phyloP scores from a whole-genome alignment of 2,113 vertebrate genomes.

The Sceloporus undulatus region DNA sequence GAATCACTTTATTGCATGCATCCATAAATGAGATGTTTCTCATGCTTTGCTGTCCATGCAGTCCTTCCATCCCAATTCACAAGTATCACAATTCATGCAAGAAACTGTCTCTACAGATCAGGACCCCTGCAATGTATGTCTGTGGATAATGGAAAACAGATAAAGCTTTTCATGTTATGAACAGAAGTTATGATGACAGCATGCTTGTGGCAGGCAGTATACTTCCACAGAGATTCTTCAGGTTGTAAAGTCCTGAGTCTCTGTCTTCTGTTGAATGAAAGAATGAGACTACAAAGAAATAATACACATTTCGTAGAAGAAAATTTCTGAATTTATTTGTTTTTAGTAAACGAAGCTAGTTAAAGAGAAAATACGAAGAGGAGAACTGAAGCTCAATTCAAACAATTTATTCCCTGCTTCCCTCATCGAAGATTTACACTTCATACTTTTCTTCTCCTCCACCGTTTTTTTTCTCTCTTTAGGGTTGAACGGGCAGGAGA shows the following conservation, averaged over 20 bases:
- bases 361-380: constrained; percentile 43
- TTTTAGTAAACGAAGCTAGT: constrained; percentile 8
- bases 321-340: background rate
- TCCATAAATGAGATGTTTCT: background rate
- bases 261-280: background rate
- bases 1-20: background rate
- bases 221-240: background rate
- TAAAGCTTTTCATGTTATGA: background rate
- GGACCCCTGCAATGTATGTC: background rate
- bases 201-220: background rate
- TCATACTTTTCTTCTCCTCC: constrained; percentile 51
- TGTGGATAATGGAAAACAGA: background rate
- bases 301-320: constrained; percentile 29
- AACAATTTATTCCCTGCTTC: constrained; percentile 41
- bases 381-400: constrained; percentile 43
- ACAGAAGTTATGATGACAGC: background rate
- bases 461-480: constrained; percentile 48
- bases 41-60: background rate
- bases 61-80: background rate
- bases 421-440: constrained; percentile 35
- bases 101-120: background rate
- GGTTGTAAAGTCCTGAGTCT: background rate
- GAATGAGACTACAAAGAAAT: background rate
- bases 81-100: background rate
- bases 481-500: constrained; percentile 49